A percentile compares a stretch with the other conserved stretches of the same genome.
These are phyloP conservation scores for Crossocerus cetratus DNA, from an alignment of 2,888 invertebrate genomes.

Conservation along the genomic window DNA sequence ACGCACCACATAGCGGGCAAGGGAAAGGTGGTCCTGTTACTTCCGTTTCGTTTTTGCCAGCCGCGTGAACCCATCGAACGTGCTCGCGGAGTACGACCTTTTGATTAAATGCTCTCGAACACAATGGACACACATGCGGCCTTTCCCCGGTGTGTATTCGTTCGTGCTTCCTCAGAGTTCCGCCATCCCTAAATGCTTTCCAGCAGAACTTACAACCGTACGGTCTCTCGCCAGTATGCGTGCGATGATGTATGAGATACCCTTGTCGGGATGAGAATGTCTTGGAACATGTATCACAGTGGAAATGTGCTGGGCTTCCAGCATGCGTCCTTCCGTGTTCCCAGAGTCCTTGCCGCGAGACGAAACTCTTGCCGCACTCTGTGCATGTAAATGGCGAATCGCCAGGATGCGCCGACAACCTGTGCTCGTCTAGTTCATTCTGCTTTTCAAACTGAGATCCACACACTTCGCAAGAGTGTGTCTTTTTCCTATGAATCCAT, in stretches of 20 bases:
- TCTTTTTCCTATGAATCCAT: constrained; percentile 78
- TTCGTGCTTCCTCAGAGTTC: constrained; percentile 78
- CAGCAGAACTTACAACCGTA: constrained; percentile 79
- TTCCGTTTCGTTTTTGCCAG: constrained; percentile 74
- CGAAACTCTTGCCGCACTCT: constrained; percentile 77
- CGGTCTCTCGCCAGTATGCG: constrained; percentile 79
- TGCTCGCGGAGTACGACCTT: constrained; percentile 79
- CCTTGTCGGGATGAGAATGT: constrained; percentile 79
- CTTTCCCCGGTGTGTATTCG: constrained; percentile 79
- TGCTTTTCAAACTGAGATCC: constrained; percentile 75
- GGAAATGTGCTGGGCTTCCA: constrained; percentile 76
- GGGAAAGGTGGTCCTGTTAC: constrained; percentile 73
- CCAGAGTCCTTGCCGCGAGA: constrained; percentile 77
- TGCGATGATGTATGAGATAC: constrained; percentile 78
- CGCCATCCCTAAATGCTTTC: constrained; percentile 80
- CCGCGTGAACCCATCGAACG: constrained; percentile 78
- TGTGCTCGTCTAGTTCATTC: constrained; percentile 75
- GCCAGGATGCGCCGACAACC: constrained; percentile 74
- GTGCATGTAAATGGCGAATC: constrained; percentile 76
- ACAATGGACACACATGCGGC: constrained; percentile 79
- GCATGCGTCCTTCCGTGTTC: constrained; percentile 77
- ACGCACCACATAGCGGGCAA: constrained; percentile 77
- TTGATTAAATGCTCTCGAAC: constrained; percentile 79
- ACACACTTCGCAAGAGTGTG: constrained; percentile 76
- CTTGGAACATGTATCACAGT: constrained; percentile 78